phyloP scores from a whole-genome alignment of 2,888 invertebrate genomes.

The Coenonympha arcania region DNA sequence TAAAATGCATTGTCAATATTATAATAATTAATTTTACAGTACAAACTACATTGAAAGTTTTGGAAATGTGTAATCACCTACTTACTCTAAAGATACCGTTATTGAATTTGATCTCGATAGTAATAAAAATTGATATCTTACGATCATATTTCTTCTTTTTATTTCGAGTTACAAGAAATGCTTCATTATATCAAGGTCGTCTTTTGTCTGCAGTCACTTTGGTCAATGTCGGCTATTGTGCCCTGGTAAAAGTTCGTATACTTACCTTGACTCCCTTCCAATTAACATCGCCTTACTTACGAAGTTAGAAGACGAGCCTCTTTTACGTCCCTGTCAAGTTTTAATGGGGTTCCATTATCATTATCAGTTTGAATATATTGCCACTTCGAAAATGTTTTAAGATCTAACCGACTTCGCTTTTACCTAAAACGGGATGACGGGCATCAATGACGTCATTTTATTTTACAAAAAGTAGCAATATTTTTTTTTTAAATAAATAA shows the following conservation, averaged over 20 bases:
- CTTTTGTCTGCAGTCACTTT: slow-evolving; percentile 28
- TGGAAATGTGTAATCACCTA: too few relatives aligned
- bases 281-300: not conserved
- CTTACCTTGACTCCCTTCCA: slow-evolving; percentile 15
- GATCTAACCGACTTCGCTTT: too few relatives aligned
- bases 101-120: too few relatives aligned
- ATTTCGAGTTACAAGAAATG: not conserved
- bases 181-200: not conserved
- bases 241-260: slow-evolving; percentile 37
- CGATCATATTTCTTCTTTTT: not conserved
- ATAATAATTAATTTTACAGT: too few relatives aligned
- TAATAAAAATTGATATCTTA: not conserved
- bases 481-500: too few relatives aligned
- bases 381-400: too few relatives aligned
- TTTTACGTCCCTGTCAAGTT: not conserved
- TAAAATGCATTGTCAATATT: too few relatives aligned
- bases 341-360: not conserved
- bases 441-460: too few relatives aligned
- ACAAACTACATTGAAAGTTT: too few relatives aligned
- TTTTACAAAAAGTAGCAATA: too few relatives aligned
- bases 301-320: not conserved
- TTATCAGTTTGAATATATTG: not conserved
- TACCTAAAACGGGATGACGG: too few relatives aligned
- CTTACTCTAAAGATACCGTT: too few relatives aligned
- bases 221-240: slow-evolving; percentile 50